phyloP scores from a whole-genome alignment of 2,113 vertebrate species.

The Dolichotis patagonum region DNA sequence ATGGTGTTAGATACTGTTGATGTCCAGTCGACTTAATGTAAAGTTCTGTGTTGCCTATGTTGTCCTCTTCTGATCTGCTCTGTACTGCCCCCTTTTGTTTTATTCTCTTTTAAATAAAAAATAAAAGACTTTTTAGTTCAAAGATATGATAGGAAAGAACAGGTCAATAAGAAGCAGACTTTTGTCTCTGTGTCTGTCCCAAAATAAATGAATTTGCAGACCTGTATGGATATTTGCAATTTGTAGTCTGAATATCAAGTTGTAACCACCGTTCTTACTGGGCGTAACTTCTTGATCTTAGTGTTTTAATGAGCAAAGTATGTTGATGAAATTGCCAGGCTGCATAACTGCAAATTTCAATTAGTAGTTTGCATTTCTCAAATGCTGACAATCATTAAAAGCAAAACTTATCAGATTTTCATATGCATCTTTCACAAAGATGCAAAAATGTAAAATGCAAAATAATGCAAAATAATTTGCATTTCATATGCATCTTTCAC shows the following conservation, averaged over 20 bases:
- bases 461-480: too few relatives aligned
- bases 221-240: background rate
- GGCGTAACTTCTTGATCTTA: rapidly evolving
- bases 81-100: too few relatives aligned
- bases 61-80: too few relatives aligned
- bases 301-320: background rate
- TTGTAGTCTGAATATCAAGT: background rate
- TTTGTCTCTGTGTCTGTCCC: background rate
- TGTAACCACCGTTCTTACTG: background rate
- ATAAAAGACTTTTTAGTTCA: too few relatives aligned
- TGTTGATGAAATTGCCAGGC: background rate
- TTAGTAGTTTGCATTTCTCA: background rate
- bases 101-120: too few relatives aligned
- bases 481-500: too few relatives aligned
- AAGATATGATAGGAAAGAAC: background rate
- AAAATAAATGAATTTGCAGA: background rate
- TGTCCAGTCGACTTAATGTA: too few relatives aligned
- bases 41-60: too few relatives aligned
- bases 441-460: too few relatives aligned
- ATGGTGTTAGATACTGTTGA: too few relatives aligned
- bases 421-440: background rate
- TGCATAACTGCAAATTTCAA: background rate
- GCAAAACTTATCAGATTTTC: background rate
- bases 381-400: background rate
- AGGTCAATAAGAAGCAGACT: background rate